These are phyloP conservation scores for Pseudobourletiella spinata DNA, from an alignment of 1,140 invertebrate genomes.

Conservation along the genomic window DNA sequence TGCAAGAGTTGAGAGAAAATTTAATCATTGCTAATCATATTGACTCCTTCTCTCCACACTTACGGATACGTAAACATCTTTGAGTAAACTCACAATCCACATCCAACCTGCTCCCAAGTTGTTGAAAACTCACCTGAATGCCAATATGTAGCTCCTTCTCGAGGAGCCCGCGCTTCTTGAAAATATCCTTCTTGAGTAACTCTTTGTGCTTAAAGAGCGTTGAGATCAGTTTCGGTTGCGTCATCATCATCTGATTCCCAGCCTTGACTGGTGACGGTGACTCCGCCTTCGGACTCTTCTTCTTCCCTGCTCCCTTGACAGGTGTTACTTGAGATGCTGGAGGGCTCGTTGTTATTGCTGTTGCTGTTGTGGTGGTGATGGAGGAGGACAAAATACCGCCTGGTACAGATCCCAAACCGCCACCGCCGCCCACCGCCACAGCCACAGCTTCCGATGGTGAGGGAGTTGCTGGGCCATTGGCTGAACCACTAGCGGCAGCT, in stretches of 20 bases:
- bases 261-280: slow-evolving; percentile 17
- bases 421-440: background rate
- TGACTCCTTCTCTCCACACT: too few species aligned
- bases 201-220: slow-evolving; percentile 74
- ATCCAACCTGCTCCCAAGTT: too few species aligned
- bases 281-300: slow-evolving; percentile 53
- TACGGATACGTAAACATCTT: too few species aligned
- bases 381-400: too few species aligned
- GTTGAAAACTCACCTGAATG: slow-evolving; percentile 72
- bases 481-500: background rate
- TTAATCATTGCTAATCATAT: background rate
- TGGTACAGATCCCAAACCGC: too few species aligned
- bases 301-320: slow-evolving; percentile 42
- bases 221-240: slow-evolving; percentile 37
- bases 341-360: background rate
- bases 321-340: background rate
- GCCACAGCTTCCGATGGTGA: background rate
- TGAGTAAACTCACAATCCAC: too few species aligned
- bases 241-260: slow-evolving; percentile 12
- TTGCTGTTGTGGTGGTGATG: background rate
- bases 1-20: slow-evolving; percentile 36
- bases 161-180: slow-evolving; percentile 76
- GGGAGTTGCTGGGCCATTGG: background rate
- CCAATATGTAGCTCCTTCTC: slow-evolving; percentile 86
- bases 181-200: slow-evolving; percentile 83